Conservation (phyloP, 2,888 invertebrate genomes). For the Phyllotreta cruciferae region DNA sequence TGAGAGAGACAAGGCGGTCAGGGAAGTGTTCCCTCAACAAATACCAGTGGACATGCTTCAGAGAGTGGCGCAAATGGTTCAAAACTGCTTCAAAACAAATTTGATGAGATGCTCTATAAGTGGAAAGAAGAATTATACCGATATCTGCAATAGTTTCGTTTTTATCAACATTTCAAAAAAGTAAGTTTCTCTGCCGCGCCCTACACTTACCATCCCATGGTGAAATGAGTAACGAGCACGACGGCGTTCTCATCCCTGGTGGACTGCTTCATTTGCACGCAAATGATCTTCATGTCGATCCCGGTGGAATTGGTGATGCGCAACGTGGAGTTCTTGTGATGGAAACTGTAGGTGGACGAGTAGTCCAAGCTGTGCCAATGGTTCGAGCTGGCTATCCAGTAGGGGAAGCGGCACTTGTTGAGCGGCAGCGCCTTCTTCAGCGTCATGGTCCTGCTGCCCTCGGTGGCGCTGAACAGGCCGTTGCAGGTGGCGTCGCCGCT, state of each 20-base stretch:
- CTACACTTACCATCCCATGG: constrained; percentile 79
- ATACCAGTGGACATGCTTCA: too few species aligned
- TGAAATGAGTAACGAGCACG: constrained; percentile 73
- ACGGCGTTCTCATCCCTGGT: constrained; percentile 66
- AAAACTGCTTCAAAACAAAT: too few species aligned
- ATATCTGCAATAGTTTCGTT: too few species aligned
- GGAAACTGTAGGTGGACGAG: constrained; percentile 84
- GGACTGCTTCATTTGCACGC: constrained; percentile 68
- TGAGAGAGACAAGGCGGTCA: too few species aligned
- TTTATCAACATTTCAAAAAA: too few species aligned
- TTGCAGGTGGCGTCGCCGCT: constrained; percentile 94
- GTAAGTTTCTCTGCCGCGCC: too few species aligned
- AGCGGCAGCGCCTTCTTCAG: constrained; percentile 76
- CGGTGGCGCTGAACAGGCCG: constrained; percentile 88
- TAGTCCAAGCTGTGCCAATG: constrained; percentile 93
- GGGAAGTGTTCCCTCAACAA: too few species aligned
- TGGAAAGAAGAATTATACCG: too few species aligned
- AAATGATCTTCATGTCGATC: constrained; percentile 71
- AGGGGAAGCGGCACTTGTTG: constrained; percentile 84
- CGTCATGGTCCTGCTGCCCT: constrained; percentile 85
- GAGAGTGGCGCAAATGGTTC: too few species aligned
- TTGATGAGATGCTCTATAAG: too few species aligned
- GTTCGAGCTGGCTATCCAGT: constrained; percentile 83
- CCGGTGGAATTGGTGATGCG: constrained; percentile 70
- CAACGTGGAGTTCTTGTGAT: constrained; percentile 79